A percentile compares a stretch with the other conserved stretches of the same genome.
These are phyloP conservation scores for Syngnathus scovelli DNA, from an alignment of 2,113 vertebrate genomes.

Conservation along the genomic window DNA sequence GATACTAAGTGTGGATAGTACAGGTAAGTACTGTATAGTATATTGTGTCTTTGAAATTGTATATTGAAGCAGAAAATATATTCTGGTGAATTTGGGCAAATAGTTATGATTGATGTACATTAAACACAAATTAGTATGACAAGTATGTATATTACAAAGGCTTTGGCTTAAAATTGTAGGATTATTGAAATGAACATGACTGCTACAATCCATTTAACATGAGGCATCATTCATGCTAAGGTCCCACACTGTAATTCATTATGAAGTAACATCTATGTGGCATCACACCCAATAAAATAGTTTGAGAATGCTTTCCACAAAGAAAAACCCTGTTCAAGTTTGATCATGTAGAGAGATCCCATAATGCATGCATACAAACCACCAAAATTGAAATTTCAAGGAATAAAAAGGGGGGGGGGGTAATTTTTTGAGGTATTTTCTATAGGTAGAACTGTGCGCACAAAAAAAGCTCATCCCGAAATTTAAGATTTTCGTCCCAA, in stretches of 20 bases:
- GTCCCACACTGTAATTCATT: conserved; percentile 56
- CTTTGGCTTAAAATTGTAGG: conserved; percentile 51
- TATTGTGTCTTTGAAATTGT: not conserved
- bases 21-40: not conserved
- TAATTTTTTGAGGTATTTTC: conserved; percentile 69
- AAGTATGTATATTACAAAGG: conserved; percentile 29
- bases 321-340: conserved; percentile 53
- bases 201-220: conserved; percentile 42
- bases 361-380: conserved; percentile 47
- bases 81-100: not conserved
- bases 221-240: conserved; percentile 54
- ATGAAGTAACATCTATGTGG: conserved; percentile 55
- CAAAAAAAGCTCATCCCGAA: conserved; percentile 43
- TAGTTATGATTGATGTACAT: not conserved
- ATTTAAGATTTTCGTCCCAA: conserved; percentile 34
- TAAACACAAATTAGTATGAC: not conserved
- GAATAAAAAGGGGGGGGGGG: conserved; percentile 42
- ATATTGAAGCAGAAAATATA: not conserved
- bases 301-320: conserved; percentile 40
- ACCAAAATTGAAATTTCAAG: conserved; percentile 35
- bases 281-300: conserved; percentile 36
- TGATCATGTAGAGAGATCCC: conserved; percentile 29
- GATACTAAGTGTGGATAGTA: too few relatives aligned
- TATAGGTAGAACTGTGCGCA: conserved; percentile 51
- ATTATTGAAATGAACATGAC: conserved; percentile 35